Conservation (phyloP, 2,888 invertebrate genomes). For the Isoperla grammatica region DNA sequence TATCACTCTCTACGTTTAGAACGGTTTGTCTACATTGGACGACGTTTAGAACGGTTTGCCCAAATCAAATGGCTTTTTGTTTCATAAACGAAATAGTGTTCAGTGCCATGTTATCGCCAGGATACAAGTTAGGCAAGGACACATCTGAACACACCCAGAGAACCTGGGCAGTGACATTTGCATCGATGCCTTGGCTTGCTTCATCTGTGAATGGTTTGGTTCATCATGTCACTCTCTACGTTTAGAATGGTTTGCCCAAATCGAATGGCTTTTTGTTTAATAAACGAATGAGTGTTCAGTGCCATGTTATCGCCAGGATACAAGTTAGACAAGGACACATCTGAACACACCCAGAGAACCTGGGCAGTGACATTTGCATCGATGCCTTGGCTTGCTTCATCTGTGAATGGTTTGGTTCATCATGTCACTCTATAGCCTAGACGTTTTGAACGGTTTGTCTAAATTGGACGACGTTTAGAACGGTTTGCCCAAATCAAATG, state of each 20-base stretch:
- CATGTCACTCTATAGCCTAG: constrained; percentile 39
- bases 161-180: constrained; percentile 29
- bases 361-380: not conserved
- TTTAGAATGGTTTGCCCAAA: no score
- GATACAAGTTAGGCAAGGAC: constrained; percentile 24
- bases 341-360: constrained; percentile 1
- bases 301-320: constrained; percentile 49
- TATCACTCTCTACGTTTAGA: no score
- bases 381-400: constrained; percentile 38
- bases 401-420: constrained; percentile 56
- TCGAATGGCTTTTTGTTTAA: no score
- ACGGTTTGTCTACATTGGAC: no score
- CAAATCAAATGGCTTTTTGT: not conserved
- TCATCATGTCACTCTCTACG: not conserved
- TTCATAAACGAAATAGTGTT: not conserved
- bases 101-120: constrained; percentile 33
- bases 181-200: not conserved
- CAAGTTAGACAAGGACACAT: constrained; percentile 35
- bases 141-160: constrained; percentile 28
- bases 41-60: no score
- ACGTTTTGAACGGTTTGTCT: not conserved
- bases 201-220: constrained; percentile 25
- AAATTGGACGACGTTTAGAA: no score
- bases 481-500: no score
- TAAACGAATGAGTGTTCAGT: constrained; percentile 31